These are phyloP conservation scores for Chitala chitala DNA, from an alignment of 2,113 vertebrate species.

Conservation along the genomic window DNA sequence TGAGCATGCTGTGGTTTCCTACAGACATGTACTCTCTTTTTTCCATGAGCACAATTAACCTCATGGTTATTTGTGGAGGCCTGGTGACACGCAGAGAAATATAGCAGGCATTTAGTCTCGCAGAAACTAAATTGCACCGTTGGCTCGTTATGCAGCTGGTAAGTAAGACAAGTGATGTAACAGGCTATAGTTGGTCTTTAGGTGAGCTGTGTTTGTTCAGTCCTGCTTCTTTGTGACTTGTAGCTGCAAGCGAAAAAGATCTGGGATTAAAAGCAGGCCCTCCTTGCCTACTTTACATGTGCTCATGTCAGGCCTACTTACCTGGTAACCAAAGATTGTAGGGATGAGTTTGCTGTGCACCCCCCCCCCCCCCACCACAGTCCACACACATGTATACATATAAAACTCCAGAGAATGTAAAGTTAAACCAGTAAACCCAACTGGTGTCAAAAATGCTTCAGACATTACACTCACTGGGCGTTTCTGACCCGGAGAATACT, in stretches of 20 bases:
- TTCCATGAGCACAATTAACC: conserved; percentile 6
- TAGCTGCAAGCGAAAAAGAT: conserved; percentile 15
- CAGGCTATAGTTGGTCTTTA: conserved; percentile 26
- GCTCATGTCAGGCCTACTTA: conserved; percentile 31
- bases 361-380: background rate
- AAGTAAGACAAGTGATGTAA: conserved; percentile 23
- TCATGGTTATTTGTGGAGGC: background rate
- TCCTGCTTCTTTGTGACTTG: conserved; percentile 26
- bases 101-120: background rate
- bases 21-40: conserved; percentile 10
- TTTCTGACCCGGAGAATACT: background rate
- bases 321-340: conserved; percentile 27
- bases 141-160: conserved; percentile 12
- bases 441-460: background rate
- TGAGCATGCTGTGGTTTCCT: background rate
- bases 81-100: conserved; percentile 17
- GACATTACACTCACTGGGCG: background rate
- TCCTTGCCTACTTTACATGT: conserved; percentile 28
- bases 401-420: too few species aligned
- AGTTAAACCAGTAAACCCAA: background rate
- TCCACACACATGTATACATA: too few species aligned
- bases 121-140: background rate
- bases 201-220: conserved; percentile 19
- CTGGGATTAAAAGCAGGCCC: conserved; percentile 34
- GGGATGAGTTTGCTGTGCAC: conserved; percentile 21